These are phyloP conservation scores for Phaedon cochleariae DNA, from an alignment of 2,888 invertebrate species.

Conservation along the genomic window DNA sequence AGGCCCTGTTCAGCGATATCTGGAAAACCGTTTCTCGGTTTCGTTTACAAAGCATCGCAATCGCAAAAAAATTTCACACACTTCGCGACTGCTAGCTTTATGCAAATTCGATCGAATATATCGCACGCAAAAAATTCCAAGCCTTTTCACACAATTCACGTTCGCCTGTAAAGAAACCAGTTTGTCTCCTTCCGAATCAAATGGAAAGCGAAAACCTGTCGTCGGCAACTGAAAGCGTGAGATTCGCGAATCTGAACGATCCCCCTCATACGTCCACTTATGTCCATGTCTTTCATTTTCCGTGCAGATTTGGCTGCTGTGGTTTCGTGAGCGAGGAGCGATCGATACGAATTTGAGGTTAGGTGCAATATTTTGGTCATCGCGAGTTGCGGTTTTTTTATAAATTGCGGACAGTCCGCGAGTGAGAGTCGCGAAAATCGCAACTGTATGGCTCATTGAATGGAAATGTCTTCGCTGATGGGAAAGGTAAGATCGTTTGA, in stretches of 20 bases:
- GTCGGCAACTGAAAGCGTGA: not conserved
- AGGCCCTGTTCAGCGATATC: not conserved
- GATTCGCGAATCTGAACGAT: not conserved
- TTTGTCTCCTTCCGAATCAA: not conserved
- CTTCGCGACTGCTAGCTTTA: not conserved
- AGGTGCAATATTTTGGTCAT: not conserved
- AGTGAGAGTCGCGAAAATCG: not conserved
- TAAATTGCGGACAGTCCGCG: constrained; percentile 1
- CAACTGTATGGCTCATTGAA: constrained; percentile 1
- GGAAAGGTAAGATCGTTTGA: constrained; percentile 23
- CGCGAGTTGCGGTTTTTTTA: constrained; percentile 12
- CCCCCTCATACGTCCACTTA: no score
- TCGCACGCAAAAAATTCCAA: not conserved
- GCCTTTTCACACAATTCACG: not conserved
- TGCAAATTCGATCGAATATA: not conserved
- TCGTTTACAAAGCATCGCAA: not conserved
- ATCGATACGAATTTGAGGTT: constrained; percentile 5
- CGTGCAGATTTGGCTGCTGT: not conserved
- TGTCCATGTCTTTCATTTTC: not conserved
- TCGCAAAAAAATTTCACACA: not conserved
- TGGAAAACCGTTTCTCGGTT: not conserved
- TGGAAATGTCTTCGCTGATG: constrained; percentile 24
- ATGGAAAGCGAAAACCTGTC: not conserved
- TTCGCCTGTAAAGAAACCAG: not conserved
- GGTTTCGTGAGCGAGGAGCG: not conserved